Percentiles rank a stretch among this genome's conserved stretches.
phyloP scores from a whole-genome alignment of 2,888 invertebrate species.

The Liopterus haemorrhoidalis region DNA sequence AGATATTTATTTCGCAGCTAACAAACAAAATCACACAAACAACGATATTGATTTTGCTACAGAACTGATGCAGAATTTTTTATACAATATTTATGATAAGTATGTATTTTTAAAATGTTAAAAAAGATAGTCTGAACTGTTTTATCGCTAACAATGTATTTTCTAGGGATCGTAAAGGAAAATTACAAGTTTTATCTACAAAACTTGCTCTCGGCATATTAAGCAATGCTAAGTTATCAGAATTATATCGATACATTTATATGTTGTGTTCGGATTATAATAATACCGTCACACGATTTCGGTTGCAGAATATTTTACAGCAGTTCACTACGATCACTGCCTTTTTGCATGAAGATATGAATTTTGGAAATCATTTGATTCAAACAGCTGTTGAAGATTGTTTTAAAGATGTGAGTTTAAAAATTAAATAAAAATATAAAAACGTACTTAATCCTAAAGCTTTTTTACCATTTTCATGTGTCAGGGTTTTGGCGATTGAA shows the following conservation, averaged over 20 bases:
- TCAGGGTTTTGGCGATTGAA: no score
- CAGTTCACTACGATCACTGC: conserved; percentile 57
- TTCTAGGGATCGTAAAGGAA: conserved; percentile 54
- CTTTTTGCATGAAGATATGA: conserved; percentile 57
- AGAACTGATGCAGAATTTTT: conserved; percentile 59
- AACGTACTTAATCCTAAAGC: no score
- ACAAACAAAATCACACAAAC: conserved; percentile 57
- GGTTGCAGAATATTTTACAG: conserved; percentile 56
- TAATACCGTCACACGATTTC: conserved; percentile 61
- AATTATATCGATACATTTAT: conserved; percentile 62
- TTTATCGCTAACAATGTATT: conserved; percentile 7
- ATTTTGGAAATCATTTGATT: conserved; percentile 57
- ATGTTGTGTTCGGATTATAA: conserved; percentile 69
- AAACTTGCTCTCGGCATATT: conserved; percentile 63
- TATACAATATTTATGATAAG: conserved; percentile 65
- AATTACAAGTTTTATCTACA: conserved; percentile 60
- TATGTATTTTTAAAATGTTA: conserved; percentile 39
- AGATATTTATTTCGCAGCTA: conserved; percentile 68
- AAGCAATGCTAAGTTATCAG: conserved; percentile 58
- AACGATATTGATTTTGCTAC: conserved; percentile 59
- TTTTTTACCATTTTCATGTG: no score
- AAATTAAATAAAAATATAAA: not conserved
- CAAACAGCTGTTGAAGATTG: conserved; percentile 66
- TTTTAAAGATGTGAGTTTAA: conserved; percentile 57
- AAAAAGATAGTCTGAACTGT: conserved; percentile 1